phyloP scores from a whole-genome alignment of 2,113 vertebrate species.

The Vidua macroura region DNA sequence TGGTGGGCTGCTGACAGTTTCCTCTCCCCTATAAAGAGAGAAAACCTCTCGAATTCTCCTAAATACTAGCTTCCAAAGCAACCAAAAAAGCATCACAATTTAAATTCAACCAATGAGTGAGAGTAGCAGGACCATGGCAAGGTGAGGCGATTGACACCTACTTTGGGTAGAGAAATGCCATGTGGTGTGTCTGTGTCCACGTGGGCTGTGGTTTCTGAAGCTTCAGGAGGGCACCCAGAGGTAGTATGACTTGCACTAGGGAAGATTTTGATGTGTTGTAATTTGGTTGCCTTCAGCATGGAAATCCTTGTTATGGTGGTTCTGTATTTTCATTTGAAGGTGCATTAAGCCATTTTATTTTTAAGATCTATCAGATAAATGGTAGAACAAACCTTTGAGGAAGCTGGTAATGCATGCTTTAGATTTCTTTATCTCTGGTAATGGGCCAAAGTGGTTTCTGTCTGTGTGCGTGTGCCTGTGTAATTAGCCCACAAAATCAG shows the following conservation, averaged over 20 bases:
- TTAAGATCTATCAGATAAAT: conserved; percentile 32
- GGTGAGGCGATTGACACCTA: not conserved
- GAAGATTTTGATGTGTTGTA: not conserved
- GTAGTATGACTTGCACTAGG: not conserved
- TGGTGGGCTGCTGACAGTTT: not conserved
- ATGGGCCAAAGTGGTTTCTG: conserved; percentile 40
- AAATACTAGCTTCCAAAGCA: not conserved
- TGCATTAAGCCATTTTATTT: not conserved
- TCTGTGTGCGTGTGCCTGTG: not conserved
- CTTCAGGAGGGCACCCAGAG: not conserved
- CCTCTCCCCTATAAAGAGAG: not conserved
- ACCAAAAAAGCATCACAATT: not conserved
- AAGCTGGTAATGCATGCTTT: not conserved
- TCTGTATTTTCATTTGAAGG: conserved; percentile 2
- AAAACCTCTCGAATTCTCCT: not conserved
- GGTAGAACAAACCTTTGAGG: not conserved
- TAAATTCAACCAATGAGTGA: not conserved
- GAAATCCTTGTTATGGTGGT: not conserved
- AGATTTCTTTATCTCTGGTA: conserved; percentile 50
- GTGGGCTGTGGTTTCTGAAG: not conserved
- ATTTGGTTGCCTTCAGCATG: not conserved
- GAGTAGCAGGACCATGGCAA: not conserved
- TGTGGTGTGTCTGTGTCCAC: fast-evolving
- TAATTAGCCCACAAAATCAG: conserved; percentile 30
- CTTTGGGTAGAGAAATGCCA: not conserved